Evolutionary conservation across 1,140 invertebrate genomes (phyloP), one percentile per base, ranked within the genome.

Genomic region (Globodera rostochiensis): DNA sequence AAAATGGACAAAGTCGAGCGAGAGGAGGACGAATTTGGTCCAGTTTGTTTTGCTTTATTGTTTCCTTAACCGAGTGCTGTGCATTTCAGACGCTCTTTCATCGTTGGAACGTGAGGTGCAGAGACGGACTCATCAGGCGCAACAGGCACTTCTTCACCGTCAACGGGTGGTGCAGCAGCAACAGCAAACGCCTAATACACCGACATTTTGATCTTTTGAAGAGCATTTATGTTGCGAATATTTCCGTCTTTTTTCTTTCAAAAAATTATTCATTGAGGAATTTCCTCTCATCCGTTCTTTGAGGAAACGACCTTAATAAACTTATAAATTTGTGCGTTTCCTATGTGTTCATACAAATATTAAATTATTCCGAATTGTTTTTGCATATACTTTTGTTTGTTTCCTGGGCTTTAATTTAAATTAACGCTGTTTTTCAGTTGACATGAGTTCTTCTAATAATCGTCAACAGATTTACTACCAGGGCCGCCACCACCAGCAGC

Each of bases 91-190:
- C 46, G 83, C 83, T 19, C 80, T 84, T 21, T 84, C 83, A 13
- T 82, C 83, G 4, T 69, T 84, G 47, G 83, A 84, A 67, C 69
- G 84, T 11, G 83, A 84, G 15, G 83, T 84, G 19, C 25, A 81
- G 15, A 73, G 82, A 15, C 84, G 83, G 7, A 84, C 83, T 19
- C 83, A 86, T 46, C 83, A 84, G 53, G 83, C 83, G 49, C 83
- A 84, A 19, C 83, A 84, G 74, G 76, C 73, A 53, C 71, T 85
- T 6, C 47, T 82, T 9, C 81, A 77, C 19, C 80, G 81, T n/a
- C 79, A 80, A 21, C 77, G 79, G 60, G 76, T 77, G 36, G 50
- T 53, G 71, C 71, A 53, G 15, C 73, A 53, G 19, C 79, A 53
- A 47, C 73, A 53, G 19, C 79, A 53, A 50, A 21, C 47, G 50